Evolutionary conservation across 2,888 invertebrate genomes (phyloP).

Genomic region (Microchrysa polita): DNA sequence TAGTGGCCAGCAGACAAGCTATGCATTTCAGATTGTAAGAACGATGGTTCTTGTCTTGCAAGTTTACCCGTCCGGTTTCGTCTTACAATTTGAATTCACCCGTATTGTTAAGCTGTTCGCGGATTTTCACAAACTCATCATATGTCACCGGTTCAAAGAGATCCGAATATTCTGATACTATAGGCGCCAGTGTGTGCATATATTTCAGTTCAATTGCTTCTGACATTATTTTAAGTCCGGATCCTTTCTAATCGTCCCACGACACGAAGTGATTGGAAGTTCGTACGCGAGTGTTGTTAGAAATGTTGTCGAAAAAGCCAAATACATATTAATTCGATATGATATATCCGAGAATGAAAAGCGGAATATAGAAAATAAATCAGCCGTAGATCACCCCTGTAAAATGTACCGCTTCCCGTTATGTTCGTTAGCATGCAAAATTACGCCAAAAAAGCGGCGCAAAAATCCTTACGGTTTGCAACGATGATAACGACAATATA

Average conservation of each 20-base stretch:
- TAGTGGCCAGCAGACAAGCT: too few species aligned
- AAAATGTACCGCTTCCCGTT: background rate
- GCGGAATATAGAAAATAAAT: background rate
- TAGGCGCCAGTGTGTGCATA: background rate
- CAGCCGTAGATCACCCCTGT: background rate
- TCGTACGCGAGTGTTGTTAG: background rate
- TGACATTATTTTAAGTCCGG: background rate
- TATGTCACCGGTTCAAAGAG: background rate
- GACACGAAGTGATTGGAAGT: background rate
- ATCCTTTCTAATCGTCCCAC: background rate
- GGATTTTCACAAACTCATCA: background rate
- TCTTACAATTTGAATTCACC: too few species aligned
- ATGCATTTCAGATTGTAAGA: too few species aligned
- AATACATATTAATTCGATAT: background rate
- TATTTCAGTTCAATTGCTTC: background rate
- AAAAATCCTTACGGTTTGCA: background rate
- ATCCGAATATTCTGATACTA: background rate
- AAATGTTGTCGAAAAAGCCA: background rate
- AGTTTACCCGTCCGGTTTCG: too few species aligned
- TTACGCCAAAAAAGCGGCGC: background rate
- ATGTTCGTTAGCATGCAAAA: background rate
- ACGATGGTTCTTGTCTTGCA: too few species aligned
- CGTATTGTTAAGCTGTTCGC: background rate
- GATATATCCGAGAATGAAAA: background rate
- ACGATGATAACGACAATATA: background rate